Percentiles rank a stretch among this genome's conserved stretches.
Evolutionary conservation across 2,888 invertebrate species (phyloP).

Genomic region (Eretmocerus hayati): DNA sequence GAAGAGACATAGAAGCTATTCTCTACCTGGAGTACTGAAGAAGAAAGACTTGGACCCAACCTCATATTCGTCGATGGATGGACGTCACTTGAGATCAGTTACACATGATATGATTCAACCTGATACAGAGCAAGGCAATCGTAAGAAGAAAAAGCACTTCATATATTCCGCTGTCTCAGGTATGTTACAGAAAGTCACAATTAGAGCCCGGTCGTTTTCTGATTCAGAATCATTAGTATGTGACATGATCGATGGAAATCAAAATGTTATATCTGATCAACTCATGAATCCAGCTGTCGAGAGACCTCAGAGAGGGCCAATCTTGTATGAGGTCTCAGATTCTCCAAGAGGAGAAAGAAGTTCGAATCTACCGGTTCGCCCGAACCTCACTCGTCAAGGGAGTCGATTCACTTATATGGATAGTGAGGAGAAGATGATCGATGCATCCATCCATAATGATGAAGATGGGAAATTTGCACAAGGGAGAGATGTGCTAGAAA

Average conservation of each 20-base stretch:
- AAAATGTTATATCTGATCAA: constrained; percentile 65
- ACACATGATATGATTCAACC: too few relatives aligned
- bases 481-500: not conserved
- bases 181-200: constrained; percentile 75
- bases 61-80: constrained; percentile 24
- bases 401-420: not conserved
- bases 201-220: constrained; percentile 60
- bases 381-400: too few relatives aligned
- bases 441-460: not conserved
- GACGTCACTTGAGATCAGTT: too few relatives aligned
- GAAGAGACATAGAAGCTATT: constrained; percentile 74
- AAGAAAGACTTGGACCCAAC: constrained; percentile 49
- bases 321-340: constrained; percentile 62
- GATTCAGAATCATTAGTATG: constrained; percentile 73
- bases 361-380: too few relatives aligned
- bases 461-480: not conserved
- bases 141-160: constrained; percentile 72
- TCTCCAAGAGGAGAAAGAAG: constrained; percentile 53
- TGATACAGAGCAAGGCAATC: too few relatives aligned
- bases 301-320: too few relatives aligned
- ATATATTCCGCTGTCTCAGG: constrained; percentile 80
- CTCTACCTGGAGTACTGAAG: constrained; percentile 67
- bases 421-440: not conserved
- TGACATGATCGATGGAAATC: constrained; percentile 65
- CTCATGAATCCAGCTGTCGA: too few relatives aligned